Evolutionary conservation across 2,888 invertebrate species (phyloP).

Genomic region (Anaspis maculata): DNA sequence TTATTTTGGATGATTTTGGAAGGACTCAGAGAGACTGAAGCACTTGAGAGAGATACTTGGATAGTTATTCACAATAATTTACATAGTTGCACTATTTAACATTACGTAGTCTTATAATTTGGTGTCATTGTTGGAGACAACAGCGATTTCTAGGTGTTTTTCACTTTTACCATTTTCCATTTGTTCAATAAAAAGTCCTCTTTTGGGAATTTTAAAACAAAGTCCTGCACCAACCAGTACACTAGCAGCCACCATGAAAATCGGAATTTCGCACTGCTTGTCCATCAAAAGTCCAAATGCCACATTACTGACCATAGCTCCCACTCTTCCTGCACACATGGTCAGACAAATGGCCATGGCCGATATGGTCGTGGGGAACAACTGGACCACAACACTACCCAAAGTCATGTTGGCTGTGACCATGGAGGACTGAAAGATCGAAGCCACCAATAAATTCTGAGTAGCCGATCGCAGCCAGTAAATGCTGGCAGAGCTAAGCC

Average conservation of each 20-base stretch:
- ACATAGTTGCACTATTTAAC: not conserved
- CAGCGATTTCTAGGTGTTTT: slow-evolving; percentile 2
- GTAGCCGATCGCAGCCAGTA: slow-evolving; percentile 49
- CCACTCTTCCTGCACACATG: slow-evolving; percentile 56
- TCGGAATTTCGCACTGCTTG: slow-evolving; percentile 54
- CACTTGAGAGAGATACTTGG: too few relatives aligned
- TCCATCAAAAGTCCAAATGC: slow-evolving; percentile 57
- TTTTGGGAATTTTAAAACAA: slow-evolving; percentile 34
- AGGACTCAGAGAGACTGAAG: too few relatives aligned
- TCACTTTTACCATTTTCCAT: not conserved
- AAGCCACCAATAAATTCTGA: slow-evolving; percentile 50
- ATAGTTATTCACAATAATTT: too few relatives aligned
- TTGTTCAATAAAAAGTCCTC: too few relatives aligned
- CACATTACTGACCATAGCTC: slow-evolving; percentile 57
- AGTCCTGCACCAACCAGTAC: slow-evolving; percentile 40
- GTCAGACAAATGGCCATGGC: slow-evolving; percentile 58
- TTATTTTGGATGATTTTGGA: too few relatives aligned
- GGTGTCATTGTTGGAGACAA: slow-evolving; percentile 3
- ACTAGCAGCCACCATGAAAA: slow-evolving; percentile 51
- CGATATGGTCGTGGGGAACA: slow-evolving; percentile 42
- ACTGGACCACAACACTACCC: slow-evolving; percentile 34
- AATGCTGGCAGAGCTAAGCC: slow-evolving; percentile 50
- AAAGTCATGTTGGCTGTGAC: slow-evolving; percentile 44
- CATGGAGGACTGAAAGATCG: slow-evolving; percentile 45
- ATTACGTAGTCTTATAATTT: slow-evolving; percentile 2